Evolutionary conservation across 1,140 invertebrate species (phyloP), one percentile per base, ranked within the genome.

Genomic region (Saccostrea cuccullata): DNA sequence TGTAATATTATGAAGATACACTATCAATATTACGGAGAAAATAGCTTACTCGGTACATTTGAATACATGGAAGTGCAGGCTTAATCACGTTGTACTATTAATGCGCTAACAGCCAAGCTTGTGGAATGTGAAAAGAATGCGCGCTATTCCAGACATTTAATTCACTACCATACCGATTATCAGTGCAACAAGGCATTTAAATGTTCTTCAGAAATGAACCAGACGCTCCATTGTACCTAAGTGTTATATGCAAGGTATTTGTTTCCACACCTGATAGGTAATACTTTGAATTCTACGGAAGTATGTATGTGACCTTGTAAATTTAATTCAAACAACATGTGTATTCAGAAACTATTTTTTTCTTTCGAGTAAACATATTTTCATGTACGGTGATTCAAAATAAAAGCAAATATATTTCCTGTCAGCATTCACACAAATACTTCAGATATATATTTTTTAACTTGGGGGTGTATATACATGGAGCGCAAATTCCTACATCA

Each of bases 51-150:
- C 70, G 26, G 26, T 36, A 77, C 5, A 11, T 77, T 77, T 77
- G 60, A 23, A 20, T 67, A 30, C 70, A 36, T 77, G 70, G 70
- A 77, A 77, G 70, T 77, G 70, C 70, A 77, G 70, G 70, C 30
- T 77, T 77, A 77, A 77, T 77, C 70, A 77, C 30, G 26, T 77
- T 30, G 70, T 77, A 77, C 70, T 77, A 36, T 36, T 13, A 26
- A 47, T 5, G 26, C 70, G 70, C 70, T 30, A 17, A 30, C 70
- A 36, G 70, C 70, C 70, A 11, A 15, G 26, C 8, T 20, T 64
- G 26, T 77, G 70, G 70, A 30, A 77, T 77, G 70, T 11, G 17
- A 64, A 17, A 77, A 36, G 26, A 30, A 77, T 77, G 70, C 30
- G 11, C 4, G 26, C 26, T 77, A 77, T 77, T 26, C 30, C 70